Conservation (phyloP, 2,113 vertebrate species). For the Lontra canadensis region DNA sequence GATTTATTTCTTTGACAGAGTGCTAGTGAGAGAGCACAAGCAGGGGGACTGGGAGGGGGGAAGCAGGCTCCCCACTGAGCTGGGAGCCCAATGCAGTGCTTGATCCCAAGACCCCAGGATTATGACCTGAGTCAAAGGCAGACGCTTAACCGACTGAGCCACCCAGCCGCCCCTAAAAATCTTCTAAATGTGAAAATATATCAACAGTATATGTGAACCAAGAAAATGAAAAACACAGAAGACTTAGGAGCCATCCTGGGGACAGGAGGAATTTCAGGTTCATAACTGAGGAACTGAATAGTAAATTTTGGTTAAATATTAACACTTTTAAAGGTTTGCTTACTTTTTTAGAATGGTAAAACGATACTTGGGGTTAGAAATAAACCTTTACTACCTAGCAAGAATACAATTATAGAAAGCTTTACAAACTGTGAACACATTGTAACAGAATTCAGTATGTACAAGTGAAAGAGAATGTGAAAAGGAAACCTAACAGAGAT, state of each 20-base stretch:
- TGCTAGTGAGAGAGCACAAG: too few relatives aligned
- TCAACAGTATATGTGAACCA: not conserved
- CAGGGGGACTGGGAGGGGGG: too few relatives aligned
- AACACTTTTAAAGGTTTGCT: not conserved
- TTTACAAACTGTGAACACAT: not conserved
- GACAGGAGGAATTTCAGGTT: slow-evolving; percentile 19
- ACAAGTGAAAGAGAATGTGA: not conserved
- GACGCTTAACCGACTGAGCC: not conserved
- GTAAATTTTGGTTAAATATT: not conserved
- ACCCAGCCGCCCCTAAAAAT: not conserved
- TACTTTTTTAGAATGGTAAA: slow-evolving; percentile 30
- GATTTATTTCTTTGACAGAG: too few relatives aligned
- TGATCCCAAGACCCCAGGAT: too few relatives aligned
- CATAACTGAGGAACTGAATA: not conserved
- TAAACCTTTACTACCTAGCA: not conserved
- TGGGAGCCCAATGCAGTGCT: too few relatives aligned
- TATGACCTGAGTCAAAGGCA: not conserved
- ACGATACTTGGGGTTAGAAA: not conserved
- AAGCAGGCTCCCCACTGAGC: too few relatives aligned
- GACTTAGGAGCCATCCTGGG: not conserved
- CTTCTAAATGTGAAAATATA: slow-evolving; percentile 4
- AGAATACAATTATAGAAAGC: not conserved
- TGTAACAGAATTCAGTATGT: not conserved
- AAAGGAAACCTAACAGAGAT: not conserved
- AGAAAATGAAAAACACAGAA: not conserved